Base-by-base conservation (phyloP, 2,113 vertebrate species). In the Mus spicilegus region DNA sequence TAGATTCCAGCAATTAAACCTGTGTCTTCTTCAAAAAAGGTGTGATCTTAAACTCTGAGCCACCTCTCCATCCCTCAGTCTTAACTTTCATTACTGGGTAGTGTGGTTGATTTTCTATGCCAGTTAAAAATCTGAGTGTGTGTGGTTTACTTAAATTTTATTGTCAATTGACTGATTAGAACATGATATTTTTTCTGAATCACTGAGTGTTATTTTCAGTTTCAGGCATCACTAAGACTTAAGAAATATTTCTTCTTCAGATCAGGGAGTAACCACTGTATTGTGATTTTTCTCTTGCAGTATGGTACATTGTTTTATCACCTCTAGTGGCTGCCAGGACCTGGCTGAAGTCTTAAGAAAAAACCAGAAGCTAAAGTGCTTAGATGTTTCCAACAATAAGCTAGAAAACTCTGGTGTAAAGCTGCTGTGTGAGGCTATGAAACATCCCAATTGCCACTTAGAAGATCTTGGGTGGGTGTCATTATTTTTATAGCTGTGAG, bases 381-480 rank as follows among this genome's bases (percentile, higher is more conserved):
- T 98, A 4, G 33, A 93, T 1, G 2, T 98, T 1, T 26, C 73
- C 10, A 0, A 8, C 1, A 95, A 98, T 7, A 0, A 36, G 1
- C 0, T 96, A 7, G 10, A 26, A 28, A 87, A 97, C 0, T 0
- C 2, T 0, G 96, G 94, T 0, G 28, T 88, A 7, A 33, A 84
- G 56, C 7, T 91, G 39, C 24, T 98, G 51, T 97, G 95, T 5
- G 17, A 54, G 1, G 96, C 87, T 4, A 46, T 98, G 24, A 19
- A 8, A 6, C 70, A 94, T 4, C 95, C 97, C 28, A 11, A 9
- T 26, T 97, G 96, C 65, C 10, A 0, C 63, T 4, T 97, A 2
- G 46, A 97, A 77, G 49, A 0, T 0, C 92, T 98, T 4, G 36
- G 56, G 96, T 98, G 86, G 51, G 96, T 97, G 51, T 39, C 5